Base-by-base conservation (phyloP, 2,113 vertebrate genomes). In the Carollia perspicillata region DNA sequence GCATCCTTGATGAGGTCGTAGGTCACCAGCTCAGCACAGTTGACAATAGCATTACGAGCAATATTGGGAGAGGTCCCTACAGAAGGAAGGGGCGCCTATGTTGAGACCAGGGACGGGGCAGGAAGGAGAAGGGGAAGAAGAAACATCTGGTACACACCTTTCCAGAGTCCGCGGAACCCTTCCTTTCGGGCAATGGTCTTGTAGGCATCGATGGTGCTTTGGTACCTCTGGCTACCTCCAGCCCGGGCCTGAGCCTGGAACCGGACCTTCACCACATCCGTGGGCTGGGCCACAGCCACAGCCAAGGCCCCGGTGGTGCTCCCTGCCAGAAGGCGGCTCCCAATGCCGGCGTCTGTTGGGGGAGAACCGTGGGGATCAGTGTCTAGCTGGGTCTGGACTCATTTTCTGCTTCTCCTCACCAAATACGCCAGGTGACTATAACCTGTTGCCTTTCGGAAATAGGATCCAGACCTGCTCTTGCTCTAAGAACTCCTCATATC, bases 1-100 rank as follows among this genome's bases (percentile, higher is more conserved):
- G 98, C 83, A 20, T 99, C 99, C 97, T 99, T 99, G 98, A 99
- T 99, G 83, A 99, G 96, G 97, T 99, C 99, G 1, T 99, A 99
- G 93, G 99, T 99, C 95, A 99, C 99, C 98, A 99, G 98, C 97
- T 99, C 99, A 10, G 99, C 96, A 86, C 99, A 99, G 97, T 99
- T 99, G 77, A 99, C 99, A 18, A 99, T 98, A 65, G 99, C 99
- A 20, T 99, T 99, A 6, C 99, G 98, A 35, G 99, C 99, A 58
- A 99, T 98, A 90, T 99, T 99, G 85, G 99, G 99, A 89, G 98
- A 97, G 51, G 99, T 99, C 30, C 99, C 99, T 99, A 96, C 2
- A 49, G 72, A 33, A 84, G 30, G 18, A 89, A 80, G 53, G 26
- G 74, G 23, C 84, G 18, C 22, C 44, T 23, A 6, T 23, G 30